Base-by-base conservation (phyloP, 2,113 vertebrate genomes). In the Charadrius vociferus region DNA sequence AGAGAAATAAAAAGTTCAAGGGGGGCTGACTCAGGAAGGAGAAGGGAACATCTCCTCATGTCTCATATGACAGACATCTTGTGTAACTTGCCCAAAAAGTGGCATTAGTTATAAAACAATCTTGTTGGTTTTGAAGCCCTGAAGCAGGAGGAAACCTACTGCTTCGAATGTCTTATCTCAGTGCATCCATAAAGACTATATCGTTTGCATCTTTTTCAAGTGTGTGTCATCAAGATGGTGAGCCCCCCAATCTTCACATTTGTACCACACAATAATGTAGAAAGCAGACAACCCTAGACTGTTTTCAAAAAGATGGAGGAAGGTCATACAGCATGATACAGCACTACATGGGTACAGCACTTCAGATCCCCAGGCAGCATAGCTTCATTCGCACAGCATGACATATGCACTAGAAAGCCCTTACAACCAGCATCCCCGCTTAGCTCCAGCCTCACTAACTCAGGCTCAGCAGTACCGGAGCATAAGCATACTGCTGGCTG, bases 1-100 rank as follows among this genome's bases (percentile, higher is more conserved):
- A 82, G 49, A 90, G 27, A 82, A 75, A 85, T 43, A 94, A 81
- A 75, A 91, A 91, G 61, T 96, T 92, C 74, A 90, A 75, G 39
- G 11, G 47, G 72, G 37, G 13, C 53, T 81, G 90, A 62, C 26
- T 83, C 37, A 36, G 92, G 87, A 26, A 81, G 37, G 36, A 47
- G 22, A 80, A 39, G 4, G 27, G 49, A 85, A 79, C 70, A 45
- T n/a, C 53, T 86, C 83, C 85, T 92, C 53, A 90, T 30, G 82
- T 70, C 23, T 67, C 26, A 4, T 59, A 14, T 41, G 79, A 87
- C 45, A 90, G 61, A 72, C 37, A 52, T 14, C 78, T 85, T 65
- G 59, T 37, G 32, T 72, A 80, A 96, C 66, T 39, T 79, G 49
- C 49, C 53, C 61, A 5, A 32, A 65, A 70, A 70, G 79, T n/a